phyloP scores from a whole-genome alignment of 2,888 invertebrate species.

The Ephialtes manifestator region DNA sequence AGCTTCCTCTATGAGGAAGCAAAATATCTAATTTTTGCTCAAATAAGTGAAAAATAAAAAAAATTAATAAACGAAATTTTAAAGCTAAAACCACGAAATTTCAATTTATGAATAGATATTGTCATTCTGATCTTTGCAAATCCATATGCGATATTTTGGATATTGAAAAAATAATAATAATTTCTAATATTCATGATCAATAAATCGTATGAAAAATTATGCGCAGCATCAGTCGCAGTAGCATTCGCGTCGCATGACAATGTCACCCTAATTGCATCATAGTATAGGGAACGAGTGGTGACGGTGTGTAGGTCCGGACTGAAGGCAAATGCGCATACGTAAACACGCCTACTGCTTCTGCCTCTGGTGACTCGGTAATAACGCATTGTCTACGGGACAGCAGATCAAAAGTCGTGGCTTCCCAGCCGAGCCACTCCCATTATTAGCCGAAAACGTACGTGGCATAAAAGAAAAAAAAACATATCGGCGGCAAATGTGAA shows the following conservation, averaged over 20 bases:
- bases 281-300: not conserved
- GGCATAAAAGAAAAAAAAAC: not conserved
- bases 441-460: slow-evolving; percentile 26
- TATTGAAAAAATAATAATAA: no score
- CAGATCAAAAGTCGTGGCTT: slow-evolving; percentile 25
- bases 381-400: slow-evolving; percentile 53
- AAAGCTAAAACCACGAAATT: no score
- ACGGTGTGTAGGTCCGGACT: not conserved
- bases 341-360: slow-evolving; percentile 40
- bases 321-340: slow-evolving; percentile 36
- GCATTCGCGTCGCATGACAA: slow-evolving; percentile 5
- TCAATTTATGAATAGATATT: no score
- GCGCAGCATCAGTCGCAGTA: slow-evolving; percentile 11
- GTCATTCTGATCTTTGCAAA: no score
- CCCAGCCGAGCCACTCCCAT: slow-evolving; percentile 53
- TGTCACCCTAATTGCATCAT: slow-evolving; percentile 41
- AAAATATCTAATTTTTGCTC: no score
- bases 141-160: no score
- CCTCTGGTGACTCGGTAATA: slow-evolving; percentile 47
- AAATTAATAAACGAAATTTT: no score
- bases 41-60: no score
- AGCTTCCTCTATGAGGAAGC: no score
- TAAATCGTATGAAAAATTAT: not conserved
- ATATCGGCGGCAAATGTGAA: not conserved
- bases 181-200: no score